Base-by-base conservation (phyloP, 2,888 invertebrate species). In the Resseliella maxima region DNA sequence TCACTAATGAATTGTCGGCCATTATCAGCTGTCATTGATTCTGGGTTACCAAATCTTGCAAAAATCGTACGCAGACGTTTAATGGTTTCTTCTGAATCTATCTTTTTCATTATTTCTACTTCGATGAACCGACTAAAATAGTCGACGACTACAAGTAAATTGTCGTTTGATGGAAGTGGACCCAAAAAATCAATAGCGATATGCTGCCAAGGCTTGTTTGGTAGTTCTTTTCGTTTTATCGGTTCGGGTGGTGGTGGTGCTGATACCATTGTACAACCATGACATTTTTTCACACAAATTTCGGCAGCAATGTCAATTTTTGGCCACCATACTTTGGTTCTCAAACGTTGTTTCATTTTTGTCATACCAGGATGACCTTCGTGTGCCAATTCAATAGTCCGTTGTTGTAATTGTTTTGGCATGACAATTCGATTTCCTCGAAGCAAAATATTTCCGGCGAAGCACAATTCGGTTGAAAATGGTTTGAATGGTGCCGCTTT, bases 101-200 rank as follows among this genome's bases (percentile, higher is more conserved):
- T 88, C 12, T 81, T 87, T 81, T 35, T 87, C 41, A 86, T 86
- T 5, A 87, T 86, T 86, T 87, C 87, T 0, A 88, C 72, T 87
- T 88, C 87, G 36, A 88, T 88, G 50, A 88, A 89, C 54, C 89
- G 87, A 85, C 89, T 89, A 86, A 87, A 89, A 50, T 89, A 89
- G 86, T 89, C 89, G 8, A 89, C 86, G 1, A 89, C 87, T 0
- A 89, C 89, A 6, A 89, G 87, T 18, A 89, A 86, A 64, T 88
- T 87, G 5, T 89, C 86, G 27, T 87, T 87, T 27, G 87, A 87
- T 35, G 89, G 88, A 41, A 89, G 86, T n/a, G 88, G 89, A 45
- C 89, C 88, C 45, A 89, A 24, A 12, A 89, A 87, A 87, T 90
- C 89, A 12, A 89, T 88, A 0, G 88, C 88, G 5, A 88, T 10